Evolutionary conservation across 1,140 invertebrate genomes (phyloP), one percentile per base, ranked within the genome.

Genomic region (Drosophila athabasca): DNA sequence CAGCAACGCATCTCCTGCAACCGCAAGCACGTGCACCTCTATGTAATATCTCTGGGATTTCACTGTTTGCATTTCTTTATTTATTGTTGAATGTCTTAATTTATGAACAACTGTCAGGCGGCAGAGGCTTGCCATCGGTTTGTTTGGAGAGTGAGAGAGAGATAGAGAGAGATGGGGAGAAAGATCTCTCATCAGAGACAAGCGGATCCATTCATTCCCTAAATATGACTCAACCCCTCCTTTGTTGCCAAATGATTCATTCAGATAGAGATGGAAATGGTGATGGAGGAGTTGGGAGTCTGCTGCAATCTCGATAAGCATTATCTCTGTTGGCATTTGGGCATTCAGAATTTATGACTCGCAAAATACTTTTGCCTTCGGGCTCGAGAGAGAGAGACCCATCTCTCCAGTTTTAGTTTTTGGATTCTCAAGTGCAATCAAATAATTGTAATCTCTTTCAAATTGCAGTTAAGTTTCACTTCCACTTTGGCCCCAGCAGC

Each of bases 11-110:
- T 69, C 24, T 24, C 24, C 24, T 24, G 24, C 24, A 24, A 5
- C 24, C 24, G 5, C 24, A 26, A 70, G 57, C 76, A 71, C 58
- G 73, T 70, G 75, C 76, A 76, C 58, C 49, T 49, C 67, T 54
- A 13, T 39, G 31, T 35, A 11, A 9, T 39, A 13, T 39, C 48
- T 64, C 64, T 39, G 50, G 48, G 35, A 65, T 58, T 54, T 39
- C n/a, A 48, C 72, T 60, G 45, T 41, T 70, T 73, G 49, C 45
- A 39, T 39, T 39, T 13, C 35, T 66, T 88, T 88, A 77, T 87
- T 87, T 87, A 87, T 87, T 87, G 83, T 87, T 80, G 83, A 62
- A 83, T 89, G 83, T 88, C 83, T 87, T 88, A 87, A 87, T 87
- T 87, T 88, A 87, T 87, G 83, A 87, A 70, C 67, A 72, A 62